phyloP scores from a whole-genome alignment of 2,888 invertebrate genomes.

The Oxyteleia sp. region DNA sequence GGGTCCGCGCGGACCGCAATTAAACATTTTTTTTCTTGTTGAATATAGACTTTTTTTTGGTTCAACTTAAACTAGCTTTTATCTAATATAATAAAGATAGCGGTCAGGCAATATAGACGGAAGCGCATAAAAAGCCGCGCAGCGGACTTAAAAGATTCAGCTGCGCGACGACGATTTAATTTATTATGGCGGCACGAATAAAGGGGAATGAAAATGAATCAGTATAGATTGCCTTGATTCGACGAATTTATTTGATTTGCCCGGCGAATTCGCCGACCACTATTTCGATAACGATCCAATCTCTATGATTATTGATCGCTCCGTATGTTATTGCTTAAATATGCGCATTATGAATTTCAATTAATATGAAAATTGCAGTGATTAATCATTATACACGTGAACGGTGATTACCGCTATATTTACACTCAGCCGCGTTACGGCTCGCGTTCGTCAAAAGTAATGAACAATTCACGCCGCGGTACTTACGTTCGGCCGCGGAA shows the following conservation, averaged over 20 bases:
- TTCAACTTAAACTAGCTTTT: no score
- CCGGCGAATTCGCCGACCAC: constrained; percentile 25
- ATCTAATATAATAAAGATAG: no score
- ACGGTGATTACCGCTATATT: constrained; percentile 61
- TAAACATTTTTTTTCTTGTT: no score
- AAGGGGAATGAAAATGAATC: constrained; percentile 11
- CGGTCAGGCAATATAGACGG: no score
- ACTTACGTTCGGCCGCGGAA: background rate
- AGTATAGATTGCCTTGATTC: constrained; percentile 25
- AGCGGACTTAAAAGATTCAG: background rate
- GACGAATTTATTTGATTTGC: constrained; percentile 46
- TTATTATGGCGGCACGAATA: constrained; percentile 10
- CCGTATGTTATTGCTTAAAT: constrained; percentile 54
- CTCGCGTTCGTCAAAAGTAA: constrained; percentile 47
- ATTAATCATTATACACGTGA: constrained; percentile 56
- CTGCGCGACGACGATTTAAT: background rate
- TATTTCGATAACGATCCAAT: constrained; percentile 70
- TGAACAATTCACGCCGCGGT: constrained; percentile 22
- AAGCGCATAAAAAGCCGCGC: no score
- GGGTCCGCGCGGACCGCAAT: no score
- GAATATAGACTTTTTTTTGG: no score
- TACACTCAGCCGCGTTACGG: constrained; percentile 48
- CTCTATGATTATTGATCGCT: constrained; percentile 57
- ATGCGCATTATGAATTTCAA: constrained; percentile 47
- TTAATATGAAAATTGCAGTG: constrained; percentile 66